phyloP scores from a whole-genome alignment of 2,797 vertebrate species.

The Onychomys torridus region DNA sequence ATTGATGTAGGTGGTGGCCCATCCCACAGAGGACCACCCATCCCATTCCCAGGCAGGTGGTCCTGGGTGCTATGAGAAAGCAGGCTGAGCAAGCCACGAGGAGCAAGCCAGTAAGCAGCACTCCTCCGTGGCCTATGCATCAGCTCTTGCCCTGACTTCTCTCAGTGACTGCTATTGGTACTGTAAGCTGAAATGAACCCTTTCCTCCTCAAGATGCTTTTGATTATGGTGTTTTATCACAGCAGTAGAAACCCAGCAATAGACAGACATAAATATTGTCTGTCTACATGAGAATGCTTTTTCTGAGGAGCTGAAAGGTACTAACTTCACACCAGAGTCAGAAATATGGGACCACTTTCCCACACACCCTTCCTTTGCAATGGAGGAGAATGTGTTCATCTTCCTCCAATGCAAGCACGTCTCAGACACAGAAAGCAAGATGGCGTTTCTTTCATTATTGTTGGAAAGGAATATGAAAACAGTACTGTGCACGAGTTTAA shows the following conservation, averaged over 20 bases:
- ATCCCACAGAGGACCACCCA: not conserved
- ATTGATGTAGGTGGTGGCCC: not conserved
- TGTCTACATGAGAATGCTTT: not conserved
- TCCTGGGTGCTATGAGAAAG: not conserved
- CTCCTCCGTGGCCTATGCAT: not conserved
- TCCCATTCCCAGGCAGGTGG: not conserved
- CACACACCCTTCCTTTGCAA: rapidly evolving
- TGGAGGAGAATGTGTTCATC: constrained; percentile 6
- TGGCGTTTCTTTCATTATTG: constrained; percentile 59
- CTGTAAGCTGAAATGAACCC: not conserved
- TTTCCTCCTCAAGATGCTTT: not conserved
- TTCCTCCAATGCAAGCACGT: constrained; percentile 45
- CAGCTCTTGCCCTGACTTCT: not conserved
- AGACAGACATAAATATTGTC: too few species aligned
- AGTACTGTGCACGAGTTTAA: constrained; percentile 2
- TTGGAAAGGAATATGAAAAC: not conserved
- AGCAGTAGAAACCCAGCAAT: not conserved
- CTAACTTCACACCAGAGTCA: rapidly evolving
- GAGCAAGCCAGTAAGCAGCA: not conserved
- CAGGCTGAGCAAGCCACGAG: not conserved
- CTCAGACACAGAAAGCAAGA: constrained; percentile 62
- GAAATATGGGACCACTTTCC: not conserved
- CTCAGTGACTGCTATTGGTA: not conserved
- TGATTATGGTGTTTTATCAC: too few species aligned
- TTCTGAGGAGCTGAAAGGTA: not conserved